A percentile compares a stretch with the other conserved stretches of the same genome.
Conservation (phyloP, 2,113 vertebrate genomes). For the Macrotis lagotis region DNA sequence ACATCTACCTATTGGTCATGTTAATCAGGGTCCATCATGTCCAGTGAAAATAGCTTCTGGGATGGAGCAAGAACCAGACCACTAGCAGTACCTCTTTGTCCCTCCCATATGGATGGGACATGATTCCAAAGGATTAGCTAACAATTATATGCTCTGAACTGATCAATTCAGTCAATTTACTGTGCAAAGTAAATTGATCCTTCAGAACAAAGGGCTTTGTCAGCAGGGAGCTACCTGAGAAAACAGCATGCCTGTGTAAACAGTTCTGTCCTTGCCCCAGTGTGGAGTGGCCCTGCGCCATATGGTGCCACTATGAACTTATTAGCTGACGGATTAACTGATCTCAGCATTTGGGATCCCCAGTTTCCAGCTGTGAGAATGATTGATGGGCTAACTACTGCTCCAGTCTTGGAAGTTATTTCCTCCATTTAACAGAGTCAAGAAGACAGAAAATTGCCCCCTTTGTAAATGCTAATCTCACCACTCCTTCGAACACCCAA, state of each 20-base stretch:
- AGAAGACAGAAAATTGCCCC: slow-evolving; percentile 88
- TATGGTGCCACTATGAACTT: slow-evolving; percentile 98
- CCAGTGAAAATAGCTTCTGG: slow-evolving; percentile 76
- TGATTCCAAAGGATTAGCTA: slow-evolving; percentile 94
- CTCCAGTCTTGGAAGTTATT: slow-evolving; percentile 91
- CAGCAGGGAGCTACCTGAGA: slow-evolving; percentile 94
- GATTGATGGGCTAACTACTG: slow-evolving; percentile 93
- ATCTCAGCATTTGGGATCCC: slow-evolving; percentile 88
- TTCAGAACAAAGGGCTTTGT: slow-evolving; percentile 89
- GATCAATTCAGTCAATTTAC: slow-evolving; percentile 96
- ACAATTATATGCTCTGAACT: slow-evolving; percentile 93
- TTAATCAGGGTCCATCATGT: slow-evolving; percentile 85
- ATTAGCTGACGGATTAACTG: slow-evolving; percentile 96
- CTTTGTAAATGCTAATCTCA: slow-evolving; percentile 88
- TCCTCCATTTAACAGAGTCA: slow-evolving; percentile 90
- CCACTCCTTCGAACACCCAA: slow-evolving; percentile 83
- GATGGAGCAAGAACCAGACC: slow-evolving; percentile 71
- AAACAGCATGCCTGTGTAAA: slow-evolving; percentile 95
- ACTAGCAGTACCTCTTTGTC: slow-evolving; percentile 87
- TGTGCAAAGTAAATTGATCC: slow-evolving; percentile 95
- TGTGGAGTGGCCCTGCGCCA: slow-evolving; percentile 89
- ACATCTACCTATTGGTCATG: slow-evolving; percentile 79
- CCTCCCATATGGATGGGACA: slow-evolving; percentile 91
- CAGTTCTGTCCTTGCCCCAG: slow-evolving; percentile 89
- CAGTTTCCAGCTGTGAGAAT: slow-evolving; percentile 92